phyloP scores from a whole-genome alignment of 2,797 vertebrate species.

The Rhincodon typus region DNA sequence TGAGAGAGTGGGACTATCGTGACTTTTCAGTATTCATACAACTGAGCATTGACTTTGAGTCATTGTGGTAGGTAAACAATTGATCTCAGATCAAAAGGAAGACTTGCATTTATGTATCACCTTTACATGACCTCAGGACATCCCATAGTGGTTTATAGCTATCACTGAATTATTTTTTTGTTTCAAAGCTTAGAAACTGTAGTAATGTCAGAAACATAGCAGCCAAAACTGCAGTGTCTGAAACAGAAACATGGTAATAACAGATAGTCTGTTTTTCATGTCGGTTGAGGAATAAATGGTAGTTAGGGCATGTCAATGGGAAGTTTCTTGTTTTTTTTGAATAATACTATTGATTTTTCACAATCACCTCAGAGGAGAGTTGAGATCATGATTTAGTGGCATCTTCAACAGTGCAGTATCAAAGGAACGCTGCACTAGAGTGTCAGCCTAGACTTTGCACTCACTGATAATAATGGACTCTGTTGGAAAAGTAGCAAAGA shows the following conservation, averaged over 20 bases:
- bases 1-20: too few species aligned
- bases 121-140: neutral
- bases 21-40: neutral
- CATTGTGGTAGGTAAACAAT: neutral
- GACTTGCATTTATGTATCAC: neutral
- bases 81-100: neutral
- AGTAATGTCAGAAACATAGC: neutral
- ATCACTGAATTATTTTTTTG: neutral
- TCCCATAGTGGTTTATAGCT: neutral
- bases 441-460: neutral
- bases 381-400: neutral
- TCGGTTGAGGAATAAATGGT: neutral
- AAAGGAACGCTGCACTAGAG: neutral
- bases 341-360: neutral
- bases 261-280: neutral
- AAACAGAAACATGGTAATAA: neutral
- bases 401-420: neutral
- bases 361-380: neutral
- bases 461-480: neutral
- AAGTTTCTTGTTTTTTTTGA: neutral
- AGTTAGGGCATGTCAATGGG: neutral
- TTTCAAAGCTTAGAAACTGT: neutral
- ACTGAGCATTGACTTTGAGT: neutral
- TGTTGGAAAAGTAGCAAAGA: neutral
- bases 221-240: neutral